These are phyloP conservation scores for Prochilodus magdalenae DNA, from an alignment of 2,113 vertebrate genomes.

Conservation along the genomic window DNA sequence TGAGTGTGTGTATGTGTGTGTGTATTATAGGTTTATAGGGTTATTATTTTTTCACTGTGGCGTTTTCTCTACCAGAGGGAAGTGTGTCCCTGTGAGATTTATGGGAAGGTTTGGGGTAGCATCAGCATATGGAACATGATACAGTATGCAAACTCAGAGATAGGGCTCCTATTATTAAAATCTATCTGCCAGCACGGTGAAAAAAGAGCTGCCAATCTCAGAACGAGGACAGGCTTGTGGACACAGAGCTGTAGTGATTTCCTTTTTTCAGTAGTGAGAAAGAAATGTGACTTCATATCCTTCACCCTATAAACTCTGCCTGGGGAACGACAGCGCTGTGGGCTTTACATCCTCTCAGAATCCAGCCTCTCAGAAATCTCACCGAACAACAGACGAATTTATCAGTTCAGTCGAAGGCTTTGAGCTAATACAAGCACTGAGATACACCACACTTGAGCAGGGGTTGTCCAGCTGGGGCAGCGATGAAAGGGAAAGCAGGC, in stretches of 20 bases:
- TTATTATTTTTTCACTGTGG: background rate
- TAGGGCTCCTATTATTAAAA: slow-evolving; percentile 20
- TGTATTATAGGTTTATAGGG: too few relatives aligned
- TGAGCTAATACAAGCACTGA: slow-evolving; percentile 40
- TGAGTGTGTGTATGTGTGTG: too few relatives aligned
- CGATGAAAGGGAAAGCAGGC: slow-evolving; percentile 64
- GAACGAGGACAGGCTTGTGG: background rate
- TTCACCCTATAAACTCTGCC: too few relatives aligned
- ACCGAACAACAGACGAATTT: slow-evolving; percentile 29
- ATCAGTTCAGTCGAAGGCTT: slow-evolving; percentile 19
- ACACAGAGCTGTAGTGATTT: too few relatives aligned
- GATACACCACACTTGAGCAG: background rate
- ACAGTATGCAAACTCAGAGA: slow-evolving; percentile 17
- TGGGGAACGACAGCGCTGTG: too few relatives aligned
- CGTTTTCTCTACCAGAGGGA: background rate
- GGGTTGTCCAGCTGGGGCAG: slow-evolving; percentile 17
- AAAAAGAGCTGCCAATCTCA: slow-evolving; percentile 11
- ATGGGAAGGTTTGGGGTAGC: background rate
- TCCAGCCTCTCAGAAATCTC: background rate
- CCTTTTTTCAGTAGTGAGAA: too few relatives aligned
- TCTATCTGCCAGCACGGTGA: slow-evolving; percentile 4
- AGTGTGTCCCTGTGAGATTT: background rate
- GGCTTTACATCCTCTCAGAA: too few relatives aligned
- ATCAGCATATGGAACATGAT: slow-evolving; percentile 31
- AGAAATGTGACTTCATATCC: too few relatives aligned